Evolutionary conservation across 2,888 invertebrate genomes (phyloP).

Genomic region (Prenolepis imparis): DNA sequence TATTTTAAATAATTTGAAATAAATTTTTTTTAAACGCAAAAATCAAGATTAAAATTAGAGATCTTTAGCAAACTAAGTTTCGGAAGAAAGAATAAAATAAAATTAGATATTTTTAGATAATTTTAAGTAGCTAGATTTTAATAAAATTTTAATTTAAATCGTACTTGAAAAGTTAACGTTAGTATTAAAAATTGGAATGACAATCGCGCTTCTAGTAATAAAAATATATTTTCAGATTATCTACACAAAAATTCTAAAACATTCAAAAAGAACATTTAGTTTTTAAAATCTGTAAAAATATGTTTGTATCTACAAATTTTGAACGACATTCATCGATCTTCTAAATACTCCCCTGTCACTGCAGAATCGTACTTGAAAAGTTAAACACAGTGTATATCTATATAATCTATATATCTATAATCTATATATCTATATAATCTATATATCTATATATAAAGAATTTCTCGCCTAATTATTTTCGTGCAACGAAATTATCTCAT

Average conservation of each 20-base stretch:
- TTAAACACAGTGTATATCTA: no score
- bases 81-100: background rate
- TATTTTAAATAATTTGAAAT: background rate
- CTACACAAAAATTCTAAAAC: background rate
- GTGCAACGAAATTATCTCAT: no score
- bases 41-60: background rate
- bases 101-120: background rate
- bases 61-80: background rate
- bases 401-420: no score
- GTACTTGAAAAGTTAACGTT: background rate
- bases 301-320: background rate
- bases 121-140: background rate
- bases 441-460: no score
- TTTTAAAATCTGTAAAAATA: background rate
- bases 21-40: background rate
- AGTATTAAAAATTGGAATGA: background rate
- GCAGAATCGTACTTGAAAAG: constrained; percentile 77
- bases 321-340: constrained; percentile 41
- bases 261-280: no score
- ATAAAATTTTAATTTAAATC: constrained; percentile 2
- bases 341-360: constrained; percentile 66
- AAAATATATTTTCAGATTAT: background rate
- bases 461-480: no score
- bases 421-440: no score
- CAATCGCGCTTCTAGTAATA: no score